phyloP scores from a whole-genome alignment of 1,140 invertebrate species.

The Heliconius melpomene region DNA sequence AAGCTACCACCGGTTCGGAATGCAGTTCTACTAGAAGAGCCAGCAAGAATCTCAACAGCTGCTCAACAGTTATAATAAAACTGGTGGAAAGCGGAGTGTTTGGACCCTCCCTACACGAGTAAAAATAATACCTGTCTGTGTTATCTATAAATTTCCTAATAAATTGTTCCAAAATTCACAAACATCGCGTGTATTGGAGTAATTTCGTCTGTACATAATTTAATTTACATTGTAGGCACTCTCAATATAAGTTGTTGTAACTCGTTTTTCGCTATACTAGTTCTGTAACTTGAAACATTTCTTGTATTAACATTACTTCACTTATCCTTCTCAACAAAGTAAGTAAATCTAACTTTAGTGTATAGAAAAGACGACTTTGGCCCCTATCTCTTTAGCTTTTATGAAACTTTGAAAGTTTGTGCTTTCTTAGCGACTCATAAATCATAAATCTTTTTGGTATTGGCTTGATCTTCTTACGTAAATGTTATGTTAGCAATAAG shows the following conservation, averaged over 20 bases:
- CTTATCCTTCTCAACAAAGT: not conserved
- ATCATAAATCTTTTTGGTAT: not conserved
- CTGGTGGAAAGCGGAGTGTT: too few species aligned
- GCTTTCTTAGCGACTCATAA: not conserved
- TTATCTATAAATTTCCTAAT: too few species aligned
- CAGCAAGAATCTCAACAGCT: too few species aligned
- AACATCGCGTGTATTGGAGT: too few species aligned
- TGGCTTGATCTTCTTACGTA: not conserved
- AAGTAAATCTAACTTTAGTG: not conserved
- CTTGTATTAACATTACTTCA: not conserved
- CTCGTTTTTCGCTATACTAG: not conserved
- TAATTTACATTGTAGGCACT: too few species aligned
- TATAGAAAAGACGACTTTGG: constrained; percentile 2
- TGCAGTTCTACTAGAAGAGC: too few species aligned
- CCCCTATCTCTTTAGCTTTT: not conserved
- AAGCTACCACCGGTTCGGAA: too few species aligned
- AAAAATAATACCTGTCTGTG: too few species aligned
- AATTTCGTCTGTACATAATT: too few species aligned
- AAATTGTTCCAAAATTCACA: too few species aligned
- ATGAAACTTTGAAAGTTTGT: not conserved
- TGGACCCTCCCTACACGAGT: too few species aligned
- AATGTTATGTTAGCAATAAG: not conserved
- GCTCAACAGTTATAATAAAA: too few species aligned
- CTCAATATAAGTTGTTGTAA: not conserved
- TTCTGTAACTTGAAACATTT: not conserved